Conservation (phyloP, 2,888 invertebrate species). For the Cerceris ruficornis region DNA sequence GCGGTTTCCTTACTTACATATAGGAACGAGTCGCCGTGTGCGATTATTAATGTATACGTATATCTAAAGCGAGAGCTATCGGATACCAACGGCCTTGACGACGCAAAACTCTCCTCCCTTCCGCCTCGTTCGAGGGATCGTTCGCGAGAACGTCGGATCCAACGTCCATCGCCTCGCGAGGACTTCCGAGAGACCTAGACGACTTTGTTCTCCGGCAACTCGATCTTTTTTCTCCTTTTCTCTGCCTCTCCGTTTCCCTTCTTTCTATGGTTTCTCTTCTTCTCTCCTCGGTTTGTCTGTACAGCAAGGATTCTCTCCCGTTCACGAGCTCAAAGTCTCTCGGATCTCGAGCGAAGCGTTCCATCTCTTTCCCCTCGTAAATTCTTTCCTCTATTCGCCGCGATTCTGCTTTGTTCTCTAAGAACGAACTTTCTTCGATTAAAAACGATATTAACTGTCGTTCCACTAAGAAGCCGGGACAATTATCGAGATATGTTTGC, state of each 20-base stretch:
- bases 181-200: background rate
- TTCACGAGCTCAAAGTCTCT: no score
- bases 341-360: no score
- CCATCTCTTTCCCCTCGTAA: no score
- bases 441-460: conserved; percentile 55
- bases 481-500: conserved; percentile 78
- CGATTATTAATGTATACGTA: conserved; percentile 39
- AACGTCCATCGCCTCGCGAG: background rate
- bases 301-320: no score
- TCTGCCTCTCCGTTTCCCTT: background rate
- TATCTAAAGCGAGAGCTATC: conserved; percentile 62
- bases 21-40: conserved; percentile 71
- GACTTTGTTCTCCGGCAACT: no score
- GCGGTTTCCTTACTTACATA: conserved; percentile 25
- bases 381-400: background rate
- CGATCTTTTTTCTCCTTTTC: background rate
- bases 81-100: conserved; percentile 29
- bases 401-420: conserved; percentile 31
- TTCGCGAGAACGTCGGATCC: no score
- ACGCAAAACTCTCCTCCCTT: conserved; percentile 18
- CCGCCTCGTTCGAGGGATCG: no score
- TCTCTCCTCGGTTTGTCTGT: conserved; percentile 7
- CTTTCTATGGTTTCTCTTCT: background rate
- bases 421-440: conserved; percentile 48
- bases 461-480: conserved; percentile 73